Base-by-base conservation (phyloP, 2,888 invertebrate species). In the Drosophila neotestacea region DNA sequence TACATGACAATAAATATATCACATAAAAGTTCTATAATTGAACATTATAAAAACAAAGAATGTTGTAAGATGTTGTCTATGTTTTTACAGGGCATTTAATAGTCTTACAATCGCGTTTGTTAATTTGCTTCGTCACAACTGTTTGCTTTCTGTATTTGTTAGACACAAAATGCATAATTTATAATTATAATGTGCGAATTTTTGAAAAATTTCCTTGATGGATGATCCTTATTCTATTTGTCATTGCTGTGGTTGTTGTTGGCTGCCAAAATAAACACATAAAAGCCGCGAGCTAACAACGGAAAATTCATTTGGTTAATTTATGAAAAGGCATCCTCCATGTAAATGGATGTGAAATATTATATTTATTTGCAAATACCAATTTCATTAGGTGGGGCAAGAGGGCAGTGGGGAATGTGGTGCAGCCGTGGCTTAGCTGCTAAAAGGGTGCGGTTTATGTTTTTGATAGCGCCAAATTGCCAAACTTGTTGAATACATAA, bases 151-250 rank as follows among this genome's bases (percentile, higher is more conserved):
- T 61, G 34, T 13, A 42, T 55, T 34, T 42, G 28, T 47, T 41
- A 11, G 10, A 16, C 10, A 28, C 16, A 44, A 28, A 50, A 60
- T 79, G 60, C 66, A 79, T 79, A 67, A 79, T 70, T 79, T 16
- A 75, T 59, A 52, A 60, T 75, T 70, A 52, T 32, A 32, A 7
- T 27, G 47, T 41, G 39, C 28, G 47, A 5, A 7, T 63, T 47
- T 56, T 6, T 32, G 9, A 11, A n/a, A 16, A 50, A 46, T 70
- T 50, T 10, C 2, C 9, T 51, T 42, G 54, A 55, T 50, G 54
- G 32, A 38, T 55, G 42, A 36, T 9, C 13, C 27, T 46, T 50
- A n/a, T 58, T 38, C 4, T 44, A 30, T 30, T 32, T 38, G 47
- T 48, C 30, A 10, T 32, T 39, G n/a, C 42, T 52, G 60, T 34